Evolutionary conservation across 2,113 vertebrate species (phyloP), one percentile per base, ranked within the genome.

Genomic region (Cyprinodon variegatus): DNA sequence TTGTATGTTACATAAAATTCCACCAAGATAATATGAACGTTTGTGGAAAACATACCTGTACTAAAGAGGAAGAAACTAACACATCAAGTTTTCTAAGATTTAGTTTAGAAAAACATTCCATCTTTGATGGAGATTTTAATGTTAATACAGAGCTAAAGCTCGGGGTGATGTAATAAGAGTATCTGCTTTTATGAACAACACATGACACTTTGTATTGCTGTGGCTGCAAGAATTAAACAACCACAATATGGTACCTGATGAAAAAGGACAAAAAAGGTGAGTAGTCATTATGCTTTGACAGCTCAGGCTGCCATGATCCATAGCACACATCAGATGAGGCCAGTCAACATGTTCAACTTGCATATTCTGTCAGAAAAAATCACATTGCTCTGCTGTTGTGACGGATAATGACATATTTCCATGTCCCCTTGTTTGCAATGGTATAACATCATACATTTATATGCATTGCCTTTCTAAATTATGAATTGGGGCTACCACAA

Each of bases 161-260:
- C 41, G 66, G 38, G 13, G 57, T 41, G 62, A 50, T 59, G 65
- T 76, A 38, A 7, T n/a, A 40, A 7, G 60, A 59, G 72, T 13
- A 40, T 70, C 43, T 78, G 76, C 68, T 80, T 38, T 62, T 67
- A 62, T 38, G 37, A 70, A 13, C 29, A 67, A 60, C 39, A 71
- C 12, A 0, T 46, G 48, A 70, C 53, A 72, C 61, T 43, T 68
- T 1, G 7, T 12, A n/a, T 53, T 17, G 9, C 60, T 11, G 40
- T 43, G 41, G 61, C 75, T 75, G 59, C 37, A 65, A 63, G 64
- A 70, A 79, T 79, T 85, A 77, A 85, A 85, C 83, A 78, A 83
- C 72, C 0, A 1, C 4, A 22, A 38, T 69, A 53, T 0, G 50
- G 65, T 81, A 73, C 84, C 86, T 84, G 72, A 88, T 83, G 70